Percentiles rank a stretch among this genome's conserved stretches.
Conservation (phyloP, 2,113 vertebrate genomes). For the Rhea pennata region DNA sequence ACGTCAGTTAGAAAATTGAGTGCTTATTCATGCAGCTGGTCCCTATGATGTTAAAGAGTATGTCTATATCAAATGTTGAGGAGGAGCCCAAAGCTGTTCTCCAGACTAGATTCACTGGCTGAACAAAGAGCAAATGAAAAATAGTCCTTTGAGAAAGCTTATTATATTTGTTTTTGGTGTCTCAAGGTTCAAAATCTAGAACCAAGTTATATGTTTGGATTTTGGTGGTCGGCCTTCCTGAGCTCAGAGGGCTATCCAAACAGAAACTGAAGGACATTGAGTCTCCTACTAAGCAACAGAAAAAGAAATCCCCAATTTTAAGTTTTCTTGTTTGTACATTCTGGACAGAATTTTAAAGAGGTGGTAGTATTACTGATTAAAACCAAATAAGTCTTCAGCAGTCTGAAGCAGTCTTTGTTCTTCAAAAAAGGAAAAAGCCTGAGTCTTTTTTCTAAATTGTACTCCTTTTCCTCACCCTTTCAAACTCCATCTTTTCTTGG, state of each 20-base stretch:
- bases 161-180: background rate
- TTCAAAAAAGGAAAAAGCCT: background rate
- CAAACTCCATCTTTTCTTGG: rapidly evolving
- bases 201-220: background rate
- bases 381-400: background rate
- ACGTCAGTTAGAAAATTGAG: background rate
- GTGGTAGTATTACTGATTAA: background rate
- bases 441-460: background rate
- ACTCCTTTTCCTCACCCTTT: background rate
- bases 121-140: background rate
- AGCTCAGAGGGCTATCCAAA: background rate
- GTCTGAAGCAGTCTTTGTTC: background rate
- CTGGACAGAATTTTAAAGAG: background rate
- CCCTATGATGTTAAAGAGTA: background rate
- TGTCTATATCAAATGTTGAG: background rate
- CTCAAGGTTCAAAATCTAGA: background rate
- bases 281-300: background rate
- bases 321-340: background rate
- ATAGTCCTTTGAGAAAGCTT: background rate
- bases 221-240: background rate
- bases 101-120: background rate
- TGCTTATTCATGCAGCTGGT: background rate
- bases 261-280: background rate
- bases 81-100: background rate
- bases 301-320: background rate